Base-by-base conservation (phyloP, 2,113 vertebrate species). In the Nipponia nippon region DNA sequence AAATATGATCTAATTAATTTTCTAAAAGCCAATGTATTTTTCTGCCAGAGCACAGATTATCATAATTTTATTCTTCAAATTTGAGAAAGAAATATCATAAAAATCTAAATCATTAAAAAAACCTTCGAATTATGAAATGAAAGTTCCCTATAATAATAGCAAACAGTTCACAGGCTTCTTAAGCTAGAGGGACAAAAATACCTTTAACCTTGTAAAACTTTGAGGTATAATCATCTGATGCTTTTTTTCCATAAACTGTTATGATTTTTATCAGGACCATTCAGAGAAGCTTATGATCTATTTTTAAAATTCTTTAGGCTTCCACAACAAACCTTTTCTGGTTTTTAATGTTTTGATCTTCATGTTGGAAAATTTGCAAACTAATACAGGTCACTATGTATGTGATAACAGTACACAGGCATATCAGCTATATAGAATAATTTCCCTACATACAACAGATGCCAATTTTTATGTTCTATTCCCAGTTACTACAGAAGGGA, bases 1-100 rank as follows among this genome's bases (percentile, higher is more conserved):
- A 98, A 95, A 98, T 82, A 65, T 78, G 61, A 97, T 95, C 94
- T 97, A 96, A 98, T 95, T 97, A 97, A 95, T 98, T 97, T 97
- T 97, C 91, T 81, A 86, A 97, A 97, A 96, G 40, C 61, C 82
- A 97, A 25, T 77, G 58, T 83, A 50, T 96, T 85, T 96, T 97
- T 87, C 94, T 97, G 94, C 77, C 94, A 93, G 55, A 67, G 40
- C 36, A 94, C 53, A 96, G 83, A 93, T 96, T 94, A 90, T 58
- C 80, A 83, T 95, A 75, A 85, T 94, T 97, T 97, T 95, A 86
- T 78, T 80, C 79, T 90, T 91, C 72, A 90, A 88, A 95, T 75
- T 79, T 94, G 85, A 96, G 40, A 76, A 97, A 91, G 5, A 86
- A 89, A 87, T 95, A 94, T 76, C 55, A 70, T 56, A 94, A 97